Conservation (phyloP, 2,888 invertebrate species). For the Coenonympha arcania region DNA sequence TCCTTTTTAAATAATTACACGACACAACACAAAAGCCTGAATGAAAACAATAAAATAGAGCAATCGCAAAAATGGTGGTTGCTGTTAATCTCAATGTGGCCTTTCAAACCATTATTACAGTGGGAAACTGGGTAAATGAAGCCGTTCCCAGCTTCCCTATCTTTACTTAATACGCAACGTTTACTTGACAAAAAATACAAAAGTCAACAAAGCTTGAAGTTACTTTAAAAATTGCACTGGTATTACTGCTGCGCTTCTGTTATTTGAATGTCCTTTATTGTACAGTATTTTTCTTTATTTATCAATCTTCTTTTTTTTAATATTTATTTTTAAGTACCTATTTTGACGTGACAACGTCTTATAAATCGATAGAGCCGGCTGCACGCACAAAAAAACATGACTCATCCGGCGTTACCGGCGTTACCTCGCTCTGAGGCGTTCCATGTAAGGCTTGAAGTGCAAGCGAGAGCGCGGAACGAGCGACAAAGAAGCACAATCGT, state of each 20-base stretch:
- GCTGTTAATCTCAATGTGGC: constrained; percentile 16
- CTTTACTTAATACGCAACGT: constrained; percentile 11
- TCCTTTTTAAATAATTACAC: neutral
- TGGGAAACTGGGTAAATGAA: constrained; percentile 17
- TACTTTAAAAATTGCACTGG: neutral
- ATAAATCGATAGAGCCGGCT: too few relatives aligned
- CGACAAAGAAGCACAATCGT: too few relatives aligned
- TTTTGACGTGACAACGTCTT: too few relatives aligned
- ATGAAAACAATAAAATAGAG: constrained; percentile 8
- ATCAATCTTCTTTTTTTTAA: too few relatives aligned
- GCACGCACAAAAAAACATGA: too few relatives aligned
- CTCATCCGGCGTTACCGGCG: too few relatives aligned
- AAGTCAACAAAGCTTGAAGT: neutral
- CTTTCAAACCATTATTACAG: constrained; percentile 16
- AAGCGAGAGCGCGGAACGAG: too few relatives aligned
- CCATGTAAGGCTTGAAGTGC: too few relatives aligned
- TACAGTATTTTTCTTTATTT: too few relatives aligned
- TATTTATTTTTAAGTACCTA: too few relatives aligned
- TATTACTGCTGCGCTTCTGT: neutral
- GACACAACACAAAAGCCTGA: constrained; percentile 10
- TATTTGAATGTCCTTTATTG: too few relatives aligned
- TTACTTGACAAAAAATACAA: constrained; percentile 11
- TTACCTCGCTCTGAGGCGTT: too few relatives aligned
- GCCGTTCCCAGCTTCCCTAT: constrained; percentile 12
- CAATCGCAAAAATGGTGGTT: constrained; percentile 14